Conservation (phyloP, 2,113 vertebrate genomes). For the Orientallactaga bullata region DNA sequence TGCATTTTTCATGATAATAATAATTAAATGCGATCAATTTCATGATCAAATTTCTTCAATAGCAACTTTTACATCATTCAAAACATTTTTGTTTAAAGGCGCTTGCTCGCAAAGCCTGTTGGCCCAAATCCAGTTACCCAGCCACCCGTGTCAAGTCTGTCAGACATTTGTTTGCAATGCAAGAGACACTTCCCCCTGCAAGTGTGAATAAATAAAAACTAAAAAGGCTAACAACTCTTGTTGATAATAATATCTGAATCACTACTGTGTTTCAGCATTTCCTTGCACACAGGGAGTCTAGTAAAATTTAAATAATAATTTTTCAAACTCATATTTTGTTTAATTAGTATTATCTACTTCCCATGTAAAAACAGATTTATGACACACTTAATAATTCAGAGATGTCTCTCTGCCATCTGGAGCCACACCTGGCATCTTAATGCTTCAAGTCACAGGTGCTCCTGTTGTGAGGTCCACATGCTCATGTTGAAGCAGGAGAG, state of each 20-base stretch:
- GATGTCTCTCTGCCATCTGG: background rate
- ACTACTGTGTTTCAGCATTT: background rate
- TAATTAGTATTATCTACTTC: background rate
- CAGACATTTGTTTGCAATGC: no score
- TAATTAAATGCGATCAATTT: background rate
- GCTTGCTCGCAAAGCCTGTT: background rate
- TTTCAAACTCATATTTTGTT: background rate
- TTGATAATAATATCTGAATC: background rate
- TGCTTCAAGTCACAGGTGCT: background rate
- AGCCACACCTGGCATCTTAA: background rate
- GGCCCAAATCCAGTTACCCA: no score
- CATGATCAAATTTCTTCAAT: background rate
- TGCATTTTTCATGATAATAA: background rate
- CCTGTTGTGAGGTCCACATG: background rate
- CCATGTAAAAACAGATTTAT: conserved; percentile 19
- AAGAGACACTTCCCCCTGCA: no score
- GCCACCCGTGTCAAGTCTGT: no score
- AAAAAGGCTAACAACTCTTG: background rate
- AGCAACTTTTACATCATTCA: background rate
- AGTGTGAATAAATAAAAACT: background rate
- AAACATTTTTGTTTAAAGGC: background rate
- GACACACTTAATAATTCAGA: conserved; percentile 24
- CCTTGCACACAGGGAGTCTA: background rate
- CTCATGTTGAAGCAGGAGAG: background rate
- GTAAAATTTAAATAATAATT: conserved; percentile 36